Evolutionary conservation across 2,888 invertebrate genomes (phyloP), one percentile per base, ranked within the genome.

Genomic region (Scaptomyza reducta): DNA sequence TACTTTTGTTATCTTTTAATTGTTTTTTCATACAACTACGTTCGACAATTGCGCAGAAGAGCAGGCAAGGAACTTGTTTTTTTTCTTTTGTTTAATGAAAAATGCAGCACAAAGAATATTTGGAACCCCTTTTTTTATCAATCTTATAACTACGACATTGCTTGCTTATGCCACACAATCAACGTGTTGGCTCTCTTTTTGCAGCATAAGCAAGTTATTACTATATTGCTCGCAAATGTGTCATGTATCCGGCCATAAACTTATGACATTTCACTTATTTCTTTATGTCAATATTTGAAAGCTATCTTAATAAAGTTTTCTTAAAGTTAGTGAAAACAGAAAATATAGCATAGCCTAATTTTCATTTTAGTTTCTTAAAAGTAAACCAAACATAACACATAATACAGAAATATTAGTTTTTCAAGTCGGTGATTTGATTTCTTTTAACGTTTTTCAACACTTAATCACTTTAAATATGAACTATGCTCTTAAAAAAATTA

Each of bases 1-100:
- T 77, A 50, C 64, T 44, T 77, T 77, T 77, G 64, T 75, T 75
- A 77, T 77, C 69, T 77, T 22, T 22, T 50, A 69, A 74, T 73
- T 46, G 41, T 10, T 74, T 54, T 38, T 53, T 33, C 41, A 54
- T 54, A 6, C 31, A 31, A 51, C 7, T 0, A 38, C 41, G 29
- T 49, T 62, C 33, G 41, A 29, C 50, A 45, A 49, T 46, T 58
- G 35, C 16, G 10, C 31, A 35, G 10, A 10, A 14, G 6, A 9
- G 11, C n/a, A n/a, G n/a, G n/a, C n/a, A n/a, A n/a, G n/a, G n/a
- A n/a, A n/a, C n/a, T n/a, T n/a, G 10, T 22, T 3, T 22, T 22
- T 22, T 1, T 22, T 22, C 3, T 22, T 22, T 2, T 22, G 22
- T 22, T 22, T 22, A 35, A 35, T 35, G 5, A 33, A 33, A 1